Evolutionary conservation across 2,888 invertebrate species (phyloP), one percentile per base, ranked within the genome.

Genomic region (Dolomedes plantarius): DNA sequence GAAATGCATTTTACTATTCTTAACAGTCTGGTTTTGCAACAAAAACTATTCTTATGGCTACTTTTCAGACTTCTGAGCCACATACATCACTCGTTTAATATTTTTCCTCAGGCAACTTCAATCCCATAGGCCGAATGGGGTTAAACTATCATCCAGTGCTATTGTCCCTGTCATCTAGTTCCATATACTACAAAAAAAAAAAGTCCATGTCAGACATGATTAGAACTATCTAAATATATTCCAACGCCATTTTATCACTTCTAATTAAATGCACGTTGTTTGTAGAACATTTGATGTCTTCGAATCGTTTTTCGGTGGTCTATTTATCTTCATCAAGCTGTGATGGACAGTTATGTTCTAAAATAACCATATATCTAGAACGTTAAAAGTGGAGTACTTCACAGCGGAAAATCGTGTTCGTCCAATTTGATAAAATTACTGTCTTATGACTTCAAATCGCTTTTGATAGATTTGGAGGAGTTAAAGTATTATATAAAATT

Each of bases 141-240:
- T 56, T 56, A 56, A 56, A 56, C 23, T 56, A 19, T 23, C 56
- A 56, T 23, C 19, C 23, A 1, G 23, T 56, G 1, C 56, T 23
- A 56, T 56, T 56, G 56, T 56, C 23, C 56, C 5, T 5, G 6
- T 23, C 56, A 23, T 16, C 5, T 23, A 56, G 19, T 23, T 46
- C 46, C 46, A 56, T 56, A 19, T 56, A 16, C 11, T 23, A 56
- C 19, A 56, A 56, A 56, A 56, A 56, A 56, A 56, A 56, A 23
- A 16, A 46, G 56, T 56, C 2, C 23, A 56, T 19, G 56, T 23
- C 5, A 56, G 23, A 16, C 5, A 16, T 56, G 56, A 56, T 56
- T 56, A 23, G 56, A 56, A 11, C 23, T 56, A 56, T 56, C 56
- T 56, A 56, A 56, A 56, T 56, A 56, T 56, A 56, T 56, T 56